A percentile compares a stretch with the other conserved stretches of the same genome.
These are phyloP conservation scores for Syrista parreyssii DNA, from an alignment of 2,888 invertebrate species.

Conservation along the genomic window DNA sequence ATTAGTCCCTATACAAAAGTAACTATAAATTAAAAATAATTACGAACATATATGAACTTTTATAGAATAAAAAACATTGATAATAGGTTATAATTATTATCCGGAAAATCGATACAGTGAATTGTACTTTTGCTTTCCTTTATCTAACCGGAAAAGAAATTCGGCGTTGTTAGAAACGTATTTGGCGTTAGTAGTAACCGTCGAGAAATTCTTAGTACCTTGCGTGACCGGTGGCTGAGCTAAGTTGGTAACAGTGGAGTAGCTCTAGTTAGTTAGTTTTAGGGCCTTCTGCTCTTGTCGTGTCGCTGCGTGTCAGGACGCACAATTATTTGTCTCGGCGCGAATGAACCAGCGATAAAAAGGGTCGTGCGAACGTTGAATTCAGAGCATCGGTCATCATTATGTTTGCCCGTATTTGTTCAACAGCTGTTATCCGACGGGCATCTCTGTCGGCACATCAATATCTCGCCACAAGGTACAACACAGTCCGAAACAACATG, in stretches of 20 bases:
- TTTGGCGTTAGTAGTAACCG: background rate
- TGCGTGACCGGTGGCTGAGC: background rate
- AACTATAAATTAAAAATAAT: background rate
- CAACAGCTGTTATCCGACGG: conserved; percentile 27
- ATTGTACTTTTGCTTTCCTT: background rate
- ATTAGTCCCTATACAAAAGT: background rate
- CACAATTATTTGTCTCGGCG: background rate
- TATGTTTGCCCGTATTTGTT: conserved; percentile 31
- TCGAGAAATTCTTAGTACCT: background rate
- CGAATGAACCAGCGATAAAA: background rate
- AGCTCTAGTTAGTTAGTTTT: background rate
- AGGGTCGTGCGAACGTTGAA: conserved; percentile 3
- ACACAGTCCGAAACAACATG: conserved; percentile 53
- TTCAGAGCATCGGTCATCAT: conserved; percentile 16
- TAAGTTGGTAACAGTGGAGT: background rate
- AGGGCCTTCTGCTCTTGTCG: background rate
- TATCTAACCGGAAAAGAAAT: background rate
- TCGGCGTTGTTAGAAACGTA: background rate
- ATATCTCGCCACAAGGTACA: conserved; percentile 41
- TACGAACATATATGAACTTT: too few relatives aligned
- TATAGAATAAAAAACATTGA: background rate
- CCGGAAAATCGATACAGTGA: background rate
- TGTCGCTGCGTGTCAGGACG: background rate
- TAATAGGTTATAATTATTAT: background rate
- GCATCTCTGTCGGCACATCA: conserved; percentile 37